Evolutionary conservation across 2,797 vertebrate genomes (phyloP).

Genomic region (Gobio occitaniae): DNA sequence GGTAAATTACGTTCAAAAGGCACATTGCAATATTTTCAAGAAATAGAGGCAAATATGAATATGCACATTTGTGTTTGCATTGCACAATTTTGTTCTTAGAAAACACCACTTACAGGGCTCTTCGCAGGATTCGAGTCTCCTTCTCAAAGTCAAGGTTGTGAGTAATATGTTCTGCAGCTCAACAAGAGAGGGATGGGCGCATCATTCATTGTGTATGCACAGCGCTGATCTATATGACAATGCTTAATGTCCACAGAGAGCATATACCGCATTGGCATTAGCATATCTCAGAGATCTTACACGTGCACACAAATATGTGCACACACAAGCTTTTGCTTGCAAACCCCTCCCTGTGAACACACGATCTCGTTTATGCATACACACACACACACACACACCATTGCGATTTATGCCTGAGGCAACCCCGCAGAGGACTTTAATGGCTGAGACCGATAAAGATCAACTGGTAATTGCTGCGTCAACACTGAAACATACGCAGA

Average conservation of each 20-base stretch:
- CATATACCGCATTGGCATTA: slow-evolving; percentile 5
- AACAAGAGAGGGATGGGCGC: background rate
- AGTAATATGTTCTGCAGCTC: slow-evolving; percentile 39
- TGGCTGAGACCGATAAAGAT: slow-evolving; percentile 16
- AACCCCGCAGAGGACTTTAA: slow-evolving; percentile 9
- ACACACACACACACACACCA: background rate
- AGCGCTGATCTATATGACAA: slow-evolving; percentile 19
- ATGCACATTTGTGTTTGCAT: background rate
- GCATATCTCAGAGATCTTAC: slow-evolving; percentile 27
- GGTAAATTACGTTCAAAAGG: background rate
- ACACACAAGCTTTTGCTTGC: slow-evolving; percentile 25
- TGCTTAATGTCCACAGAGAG: slow-evolving; percentile 32
- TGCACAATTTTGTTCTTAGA: slow-evolving; percentile 3
- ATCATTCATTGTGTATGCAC: slow-evolving; percentile 32
- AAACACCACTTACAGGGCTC: slow-evolving; percentile 4
- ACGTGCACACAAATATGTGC: slow-evolving; percentile 30
- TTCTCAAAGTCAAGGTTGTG: slow-evolving; percentile 48
- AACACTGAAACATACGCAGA: slow-evolving; percentile 2
- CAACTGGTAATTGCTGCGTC: background rate
- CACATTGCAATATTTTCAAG: background rate
- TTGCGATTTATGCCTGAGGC: slow-evolving; percentile 25
- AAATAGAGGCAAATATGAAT: background rate
- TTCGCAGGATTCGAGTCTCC: slow-evolving; percentile 23
- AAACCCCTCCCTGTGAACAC: slow-evolving; percentile 15
- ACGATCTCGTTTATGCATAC: background rate